Percentiles rank a stretch among this genome's conserved stretches.
Conservation (phyloP, 2,888 invertebrate genomes). For the Liodrosophila aerea region DNA sequence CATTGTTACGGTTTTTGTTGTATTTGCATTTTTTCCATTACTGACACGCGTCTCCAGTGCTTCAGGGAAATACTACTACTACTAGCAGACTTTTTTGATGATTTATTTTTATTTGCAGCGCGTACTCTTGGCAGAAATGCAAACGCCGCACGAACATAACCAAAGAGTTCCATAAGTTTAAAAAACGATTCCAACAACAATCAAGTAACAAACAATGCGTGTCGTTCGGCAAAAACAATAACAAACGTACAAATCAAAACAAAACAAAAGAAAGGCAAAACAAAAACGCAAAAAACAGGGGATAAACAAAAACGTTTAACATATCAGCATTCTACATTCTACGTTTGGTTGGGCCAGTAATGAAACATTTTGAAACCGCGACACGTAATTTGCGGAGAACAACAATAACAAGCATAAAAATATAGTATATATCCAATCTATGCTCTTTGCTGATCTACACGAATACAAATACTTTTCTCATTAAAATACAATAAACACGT, state of each 20-base stretch:
- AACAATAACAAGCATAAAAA: background rate
- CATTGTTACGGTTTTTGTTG: slow-evolving; percentile 14
- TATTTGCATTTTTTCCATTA: slow-evolving; percentile 10
- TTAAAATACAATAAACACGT: slow-evolving; percentile 29
- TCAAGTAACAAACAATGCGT: slow-evolving; percentile 34
- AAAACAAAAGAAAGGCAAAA: slow-evolving; percentile 8
- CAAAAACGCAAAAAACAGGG: slow-evolving; percentile 5
- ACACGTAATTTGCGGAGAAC: slow-evolving; percentile 54
- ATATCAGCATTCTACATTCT: too few species aligned
- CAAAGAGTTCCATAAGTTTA: slow-evolving; percentile 31
- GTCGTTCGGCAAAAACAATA: slow-evolving; percentile 32
- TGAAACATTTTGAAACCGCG: slow-evolving; percentile 60
- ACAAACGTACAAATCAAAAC: slow-evolving; percentile 21
- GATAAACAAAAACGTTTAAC: slow-evolving; percentile 17
- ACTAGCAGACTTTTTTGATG: slow-evolving; percentile 46
- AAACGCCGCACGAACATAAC: slow-evolving; percentile 38
- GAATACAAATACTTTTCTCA: slow-evolving; percentile 17
- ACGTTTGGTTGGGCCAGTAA: slow-evolving; percentile 51
- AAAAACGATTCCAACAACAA: slow-evolving; percentile 24
- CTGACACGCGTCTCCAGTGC: slow-evolving; percentile 15
- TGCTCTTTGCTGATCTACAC: slow-evolving; percentile 2
- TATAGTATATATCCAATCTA: background rate
- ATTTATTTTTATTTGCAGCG: slow-evolving; percentile 71
- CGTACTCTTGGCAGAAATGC: slow-evolving; percentile 51
- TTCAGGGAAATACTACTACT: background rate